Evolutionary conservation across 2,888 invertebrate genomes (phyloP).

Genomic region (Dolichomitus sp.): DNA sequence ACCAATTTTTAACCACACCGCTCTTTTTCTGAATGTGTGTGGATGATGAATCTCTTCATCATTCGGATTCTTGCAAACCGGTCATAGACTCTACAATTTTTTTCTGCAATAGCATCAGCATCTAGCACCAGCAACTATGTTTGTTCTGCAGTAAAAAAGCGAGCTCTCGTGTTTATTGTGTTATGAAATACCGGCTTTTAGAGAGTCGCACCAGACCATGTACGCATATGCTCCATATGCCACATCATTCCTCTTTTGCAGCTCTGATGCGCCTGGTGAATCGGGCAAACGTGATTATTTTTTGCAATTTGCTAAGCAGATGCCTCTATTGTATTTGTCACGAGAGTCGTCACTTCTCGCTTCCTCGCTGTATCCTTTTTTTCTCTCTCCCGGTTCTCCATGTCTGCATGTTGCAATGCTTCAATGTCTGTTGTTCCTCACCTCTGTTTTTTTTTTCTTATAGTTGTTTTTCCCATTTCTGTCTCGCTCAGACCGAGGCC

Average conservation of each 20-base stretch:
- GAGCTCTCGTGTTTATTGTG: conserved; percentile 73
- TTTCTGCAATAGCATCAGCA: conserved; percentile 28
- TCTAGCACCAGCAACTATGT: conserved; percentile 56
- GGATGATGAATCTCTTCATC: not conserved
- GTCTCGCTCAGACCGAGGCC: conserved; percentile 26
- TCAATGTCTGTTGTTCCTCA: conserved; percentile 40
- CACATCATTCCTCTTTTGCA: conserved; percentile 23
- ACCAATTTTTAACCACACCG: no score
- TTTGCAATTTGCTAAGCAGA: conserved; percentile 84
- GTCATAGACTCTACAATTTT: not conserved
- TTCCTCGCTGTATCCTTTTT: conserved; percentile 23
- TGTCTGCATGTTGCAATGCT: conserved; percentile 35
- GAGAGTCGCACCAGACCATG: not conserved
- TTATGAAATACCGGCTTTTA: conserved; percentile 69
- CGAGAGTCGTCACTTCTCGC: conserved; percentile 55
- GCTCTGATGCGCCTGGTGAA: conserved; percentile 54
- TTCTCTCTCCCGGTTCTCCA: conserved; percentile 30
- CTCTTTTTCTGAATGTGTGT: no score
- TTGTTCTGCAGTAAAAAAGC: conserved; percentile 20
- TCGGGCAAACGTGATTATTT: conserved; percentile 83
- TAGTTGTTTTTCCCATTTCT: conserved; percentile 50
- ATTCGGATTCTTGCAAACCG: not conserved
- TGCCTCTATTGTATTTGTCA: conserved; percentile 75
- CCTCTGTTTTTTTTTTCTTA: conserved; percentile 44
- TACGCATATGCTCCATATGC: conserved; percentile 1